Evolutionary conservation across 1,140 invertebrate species (phyloP), one percentile per base, ranked within the genome.

Genomic region (Aphis gossypii): DNA sequence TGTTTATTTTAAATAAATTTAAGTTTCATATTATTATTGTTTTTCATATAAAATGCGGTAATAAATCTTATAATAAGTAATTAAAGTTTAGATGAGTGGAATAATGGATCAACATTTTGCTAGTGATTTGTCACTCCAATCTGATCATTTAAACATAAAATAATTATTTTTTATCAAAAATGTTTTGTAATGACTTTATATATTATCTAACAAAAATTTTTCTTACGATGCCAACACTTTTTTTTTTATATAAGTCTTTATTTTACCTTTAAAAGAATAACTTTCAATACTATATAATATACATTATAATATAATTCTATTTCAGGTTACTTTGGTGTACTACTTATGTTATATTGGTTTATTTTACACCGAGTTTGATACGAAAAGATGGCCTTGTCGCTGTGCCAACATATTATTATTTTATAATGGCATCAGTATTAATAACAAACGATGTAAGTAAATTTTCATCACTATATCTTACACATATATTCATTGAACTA

Each of bases 401-500:
- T 35, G 44, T 88, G 2, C 46, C 86, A 51, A 88, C 20, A n/a
- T 88, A 88, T 51, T 88, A 88, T 88, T 51, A 88, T 51, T n/a
- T 88, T n/a, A 20, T 35, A n/a, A 51, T 88, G 48, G 46, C 30
- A 88, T 88, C 35, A 20, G 44, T 88, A 35, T 11, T 48, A 14
- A n/a, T 88, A 21, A 35, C 48, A 48, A 88, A 88, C n/a, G 86
- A 88, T 7, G 86, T 88, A 38, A 21, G 46, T 51, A 5, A 7
- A 46, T 87, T 2, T n/a, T 23, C 2, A 30, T 48, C 11, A 14
- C 60, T 60, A 11, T 14, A 0, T 30, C 14, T 4, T 68, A n/a
- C 0, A n/a, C 9, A 46, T 46, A 14, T 46, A 68, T 68, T 30
- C 11, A n/a, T 14, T 68, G 11, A 68, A n/a, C 3, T 30, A 68